These are phyloP conservation scores for Lamprologus tigripictilis DNA, from an alignment of 2,113 vertebrate genomes.

Conservation along the genomic window DNA sequence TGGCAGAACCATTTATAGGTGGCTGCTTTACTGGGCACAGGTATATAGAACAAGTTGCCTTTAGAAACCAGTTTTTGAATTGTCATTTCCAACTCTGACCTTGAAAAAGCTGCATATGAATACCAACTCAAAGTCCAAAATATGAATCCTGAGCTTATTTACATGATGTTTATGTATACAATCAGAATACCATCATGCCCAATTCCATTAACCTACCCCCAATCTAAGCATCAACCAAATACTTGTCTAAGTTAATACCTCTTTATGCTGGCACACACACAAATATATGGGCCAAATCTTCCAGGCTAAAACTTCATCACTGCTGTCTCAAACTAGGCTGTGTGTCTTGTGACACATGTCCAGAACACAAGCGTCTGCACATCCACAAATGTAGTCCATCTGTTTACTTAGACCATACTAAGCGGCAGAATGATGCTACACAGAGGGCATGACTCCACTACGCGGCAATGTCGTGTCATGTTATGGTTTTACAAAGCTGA, in stretches of 20 bases:
- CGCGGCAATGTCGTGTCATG: not conserved
- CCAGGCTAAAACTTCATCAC: not conserved
- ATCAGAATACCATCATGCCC: not conserved
- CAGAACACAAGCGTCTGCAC: not conserved
- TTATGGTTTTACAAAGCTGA: not conserved
- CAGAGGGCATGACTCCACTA: not conserved
- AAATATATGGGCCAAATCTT: not conserved
- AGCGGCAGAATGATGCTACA: not conserved
- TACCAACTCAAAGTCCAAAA: not conserved
- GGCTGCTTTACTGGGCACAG: not conserved
- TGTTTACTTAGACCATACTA: not conserved
- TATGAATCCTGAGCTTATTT: not conserved
- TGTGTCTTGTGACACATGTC: not conserved
- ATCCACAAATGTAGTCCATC: not conserved
- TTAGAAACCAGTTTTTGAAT: not conserved
- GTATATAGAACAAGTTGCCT: not conserved
- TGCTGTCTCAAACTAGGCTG: not conserved
- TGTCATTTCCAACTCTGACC: not conserved
- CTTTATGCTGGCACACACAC: not conserved
- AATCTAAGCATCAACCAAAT: not conserved
- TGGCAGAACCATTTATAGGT: not conserved
- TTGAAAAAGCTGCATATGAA: not conserved
- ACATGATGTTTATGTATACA: not conserved
- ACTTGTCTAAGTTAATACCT: not conserved
- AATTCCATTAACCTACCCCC: not conserved